A percentile compares a stretch with the other conserved stretches of the same genome.
Evolutionary conservation across 2,888 invertebrate species (phyloP).

Genomic region (Choristoneura rosaceana): DNA sequence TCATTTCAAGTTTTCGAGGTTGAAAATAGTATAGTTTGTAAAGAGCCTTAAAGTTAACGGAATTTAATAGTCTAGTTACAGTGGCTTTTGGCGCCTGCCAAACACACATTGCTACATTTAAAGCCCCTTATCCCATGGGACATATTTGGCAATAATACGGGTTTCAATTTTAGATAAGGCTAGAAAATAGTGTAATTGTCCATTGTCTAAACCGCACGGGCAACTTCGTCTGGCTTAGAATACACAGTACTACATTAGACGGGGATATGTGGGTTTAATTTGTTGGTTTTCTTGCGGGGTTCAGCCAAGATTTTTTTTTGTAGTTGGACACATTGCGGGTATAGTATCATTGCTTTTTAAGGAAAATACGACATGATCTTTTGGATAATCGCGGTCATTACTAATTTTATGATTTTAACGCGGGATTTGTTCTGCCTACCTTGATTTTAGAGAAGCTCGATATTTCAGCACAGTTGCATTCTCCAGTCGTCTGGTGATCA

Average conservation of each 20-base stretch:
- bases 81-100: conserved; percentile 38
- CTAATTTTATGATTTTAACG: too few relatives aligned
- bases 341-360: not conserved
- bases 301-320: conserved; percentile 26
- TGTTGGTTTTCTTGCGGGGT: conserved; percentile 26
- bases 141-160: conserved; percentile 68
- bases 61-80: conserved; percentile 29
- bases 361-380: not conserved
- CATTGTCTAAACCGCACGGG: conserved; percentile 42
- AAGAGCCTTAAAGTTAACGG: conserved; percentile 5
- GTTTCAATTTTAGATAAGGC: conserved; percentile 74
- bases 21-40: conserved; percentile 4
- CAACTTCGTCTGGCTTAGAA: conserved; percentile 27
- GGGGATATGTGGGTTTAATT: conserved; percentile 23
- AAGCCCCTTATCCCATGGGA: conserved; percentile 50
- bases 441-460: too few relatives aligned
- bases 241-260: conserved; percentile 37
- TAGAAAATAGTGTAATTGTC: conserved; percentile 67
- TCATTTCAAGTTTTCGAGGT: not conserved
- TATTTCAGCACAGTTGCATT: too few relatives aligned
- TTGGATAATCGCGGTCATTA: too few relatives aligned
- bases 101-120: too few relatives aligned
- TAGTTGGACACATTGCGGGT: not conserved
- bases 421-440: too few relatives aligned
- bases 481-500: too few relatives aligned